These are phyloP conservation scores for Camponotus pennsylvanicus DNA, from an alignment of 1,140 invertebrate species.

Conservation along the genomic window DNA sequence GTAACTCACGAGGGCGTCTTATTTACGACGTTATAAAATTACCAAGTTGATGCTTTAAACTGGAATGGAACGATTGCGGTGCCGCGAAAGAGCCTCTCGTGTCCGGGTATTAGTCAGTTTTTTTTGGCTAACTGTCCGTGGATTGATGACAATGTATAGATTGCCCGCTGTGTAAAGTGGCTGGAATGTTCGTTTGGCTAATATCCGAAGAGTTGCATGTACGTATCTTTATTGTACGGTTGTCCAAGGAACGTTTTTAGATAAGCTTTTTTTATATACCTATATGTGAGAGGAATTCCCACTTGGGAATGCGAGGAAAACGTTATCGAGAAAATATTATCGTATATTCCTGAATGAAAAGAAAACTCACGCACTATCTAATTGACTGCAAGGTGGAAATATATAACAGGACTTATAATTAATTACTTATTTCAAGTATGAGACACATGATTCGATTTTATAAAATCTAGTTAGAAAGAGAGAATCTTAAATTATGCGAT, in stretches of 20 bases:
- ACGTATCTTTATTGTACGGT: slow-evolving; percentile 4
- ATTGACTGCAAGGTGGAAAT: not conserved
- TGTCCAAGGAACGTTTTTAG: slow-evolving; percentile 20
- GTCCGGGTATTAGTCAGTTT: slow-evolving; percentile 17
- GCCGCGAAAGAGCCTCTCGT: slow-evolving; percentile 44
- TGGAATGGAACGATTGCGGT: slow-evolving; percentile 80
- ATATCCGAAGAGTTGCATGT: slow-evolving; percentile 30
- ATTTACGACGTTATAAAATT: slow-evolving; percentile 85
- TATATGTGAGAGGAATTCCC: not conserved
- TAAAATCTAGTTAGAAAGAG: not conserved
- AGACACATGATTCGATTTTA: not conserved
- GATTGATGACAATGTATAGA: slow-evolving; percentile 46
- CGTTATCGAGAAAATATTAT: not conserved
- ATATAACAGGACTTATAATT: not conserved
- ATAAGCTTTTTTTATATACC: not conserved
- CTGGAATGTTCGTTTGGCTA: slow-evolving; percentile 40
- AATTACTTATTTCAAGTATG: not conserved
- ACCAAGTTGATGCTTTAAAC: slow-evolving; percentile 83
- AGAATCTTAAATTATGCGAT: not conserved
- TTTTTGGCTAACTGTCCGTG: slow-evolving; percentile 44
- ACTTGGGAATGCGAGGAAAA: slow-evolving; percentile 1
- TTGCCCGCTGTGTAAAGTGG: slow-evolving; percentile 36
- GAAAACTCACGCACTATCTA: not conserved
- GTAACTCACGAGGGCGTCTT: slow-evolving; percentile 82
- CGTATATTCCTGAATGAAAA: not conserved